Evolutionary conservation across 1,140 invertebrate genomes (phyloP).

Genomic region (Drosophila ficusphila): DNA sequence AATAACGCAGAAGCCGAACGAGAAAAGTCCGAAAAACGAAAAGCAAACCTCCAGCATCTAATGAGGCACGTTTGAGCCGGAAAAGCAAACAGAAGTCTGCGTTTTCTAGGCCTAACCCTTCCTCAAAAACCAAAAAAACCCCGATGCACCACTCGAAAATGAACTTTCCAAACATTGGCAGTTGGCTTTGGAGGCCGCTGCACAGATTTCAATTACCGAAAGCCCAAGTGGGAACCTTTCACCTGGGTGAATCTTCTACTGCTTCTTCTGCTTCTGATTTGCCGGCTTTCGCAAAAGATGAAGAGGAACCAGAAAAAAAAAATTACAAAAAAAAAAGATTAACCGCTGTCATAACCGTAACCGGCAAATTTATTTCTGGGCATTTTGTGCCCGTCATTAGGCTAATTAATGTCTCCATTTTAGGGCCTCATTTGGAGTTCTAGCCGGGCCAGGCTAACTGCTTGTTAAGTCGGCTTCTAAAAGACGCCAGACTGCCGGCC

Average conservation of each 20-base stretch:
- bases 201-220: constrained; percentile 34
- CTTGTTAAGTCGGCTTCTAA: constrained; percentile 50
- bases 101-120: constrained; percentile 19
- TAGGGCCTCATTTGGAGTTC: constrained; percentile 57
- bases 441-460: constrained; percentile 4
- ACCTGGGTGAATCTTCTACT: constrained; percentile 28
- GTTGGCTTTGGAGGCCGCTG: constrained; percentile 5
- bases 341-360: constrained; percentile 80
- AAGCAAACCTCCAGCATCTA: constrained; percentile 28
- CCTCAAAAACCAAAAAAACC: too few species aligned
- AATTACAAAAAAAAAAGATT: too few species aligned
- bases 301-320: too few species aligned
- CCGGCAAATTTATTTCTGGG: constrained; percentile 76
- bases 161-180: constrained; percentile 71
- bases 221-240: constrained; percentile 38
- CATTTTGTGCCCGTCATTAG: constrained; percentile 75
- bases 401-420: constrained; percentile 81
- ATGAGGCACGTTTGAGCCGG: constrained; percentile 45
- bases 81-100: constrained; percentile 40
- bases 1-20: constrained; percentile 8
- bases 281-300: constrained; percentile 44
- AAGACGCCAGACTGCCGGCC: constrained; percentile 41
- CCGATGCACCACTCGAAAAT: constrained; percentile 53
- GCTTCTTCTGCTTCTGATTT: background rate
- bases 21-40: background rate